Evolutionary conservation across 2,888 invertebrate species (phyloP).

Genomic region (Machimus rusticus): DNA sequence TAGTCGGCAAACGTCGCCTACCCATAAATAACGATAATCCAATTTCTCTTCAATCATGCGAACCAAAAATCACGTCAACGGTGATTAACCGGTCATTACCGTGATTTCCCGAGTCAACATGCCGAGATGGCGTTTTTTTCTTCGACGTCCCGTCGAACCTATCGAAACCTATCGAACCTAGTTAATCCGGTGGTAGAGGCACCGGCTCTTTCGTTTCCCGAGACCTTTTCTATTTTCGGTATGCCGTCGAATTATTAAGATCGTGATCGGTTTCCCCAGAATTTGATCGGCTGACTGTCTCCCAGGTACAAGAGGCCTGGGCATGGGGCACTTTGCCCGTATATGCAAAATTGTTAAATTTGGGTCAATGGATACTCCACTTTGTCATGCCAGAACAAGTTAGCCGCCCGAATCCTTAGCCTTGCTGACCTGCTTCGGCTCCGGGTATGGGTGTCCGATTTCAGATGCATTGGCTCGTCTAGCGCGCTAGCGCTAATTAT

Average conservation of each 20-base stretch:
- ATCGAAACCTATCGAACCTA: neutral
- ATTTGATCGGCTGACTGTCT: slow-evolving; percentile 24
- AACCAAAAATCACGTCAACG: slow-evolving; percentile 46
- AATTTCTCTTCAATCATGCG: slow-evolving; percentile 47
- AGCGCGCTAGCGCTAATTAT: neutral
- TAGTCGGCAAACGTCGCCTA: slow-evolving; percentile 7
- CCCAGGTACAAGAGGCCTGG: neutral
- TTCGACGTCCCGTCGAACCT: neutral
- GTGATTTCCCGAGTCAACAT: slow-evolving; percentile 29
- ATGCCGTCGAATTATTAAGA: slow-evolving; percentile 40
- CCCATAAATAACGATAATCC: slow-evolving; percentile 41
- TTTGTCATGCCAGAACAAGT: slow-evolving; percentile 32
- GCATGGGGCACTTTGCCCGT: slow-evolving; percentile 4
- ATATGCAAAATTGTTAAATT: slow-evolving; percentile 31
- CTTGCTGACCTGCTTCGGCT: slow-evolving; percentile 18
- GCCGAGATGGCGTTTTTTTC: slow-evolving; percentile 23
- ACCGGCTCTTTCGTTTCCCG: neutral
- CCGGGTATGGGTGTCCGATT: slow-evolving; percentile 6
- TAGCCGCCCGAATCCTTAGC: slow-evolving; percentile 26
- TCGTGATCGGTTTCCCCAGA: slow-evolving; percentile 45
- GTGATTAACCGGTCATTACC: slow-evolving; percentile 44
- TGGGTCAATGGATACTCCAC: slow-evolving; percentile 39
- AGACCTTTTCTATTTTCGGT: slow-evolving; percentile 37
- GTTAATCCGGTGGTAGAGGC: neutral
- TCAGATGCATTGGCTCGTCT: neutral